These are phyloP conservation scores for Coregonus suidteri DNA, from an alignment of 2,797 vertebrate genomes.

Conservation along the genomic window DNA sequence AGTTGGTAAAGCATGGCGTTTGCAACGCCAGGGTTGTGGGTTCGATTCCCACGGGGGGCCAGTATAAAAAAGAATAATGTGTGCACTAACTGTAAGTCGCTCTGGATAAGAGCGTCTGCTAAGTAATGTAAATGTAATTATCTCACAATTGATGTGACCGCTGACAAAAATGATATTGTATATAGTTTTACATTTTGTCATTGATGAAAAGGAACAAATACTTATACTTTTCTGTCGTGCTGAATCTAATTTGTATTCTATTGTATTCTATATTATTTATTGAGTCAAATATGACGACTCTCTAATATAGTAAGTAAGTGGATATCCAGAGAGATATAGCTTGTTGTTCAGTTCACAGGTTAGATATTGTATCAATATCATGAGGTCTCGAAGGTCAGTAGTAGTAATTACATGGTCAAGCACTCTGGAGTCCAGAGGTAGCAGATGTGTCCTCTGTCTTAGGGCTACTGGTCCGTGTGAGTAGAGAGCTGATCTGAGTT, in stretches of 20 bases:
- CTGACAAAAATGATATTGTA: neutral
- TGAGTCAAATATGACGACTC: too few relatives aligned
- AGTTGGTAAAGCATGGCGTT: too few relatives aligned
- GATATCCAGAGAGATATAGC: neutral
- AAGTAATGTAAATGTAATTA: too few relatives aligned
- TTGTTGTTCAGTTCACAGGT: neutral
- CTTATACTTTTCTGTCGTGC: too few relatives aligned
- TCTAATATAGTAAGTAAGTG: too few relatives aligned
- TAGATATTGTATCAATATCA: neutral
- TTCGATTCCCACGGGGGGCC: too few relatives aligned
- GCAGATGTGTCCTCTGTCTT: slow-evolving; percentile 11
- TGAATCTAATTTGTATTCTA: too few relatives aligned
- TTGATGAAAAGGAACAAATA: neutral
- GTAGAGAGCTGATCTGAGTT: slow-evolving; percentile 21
- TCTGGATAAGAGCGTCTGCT: too few relatives aligned
- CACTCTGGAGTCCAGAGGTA: slow-evolving; percentile 2
- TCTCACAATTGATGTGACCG: neutral
- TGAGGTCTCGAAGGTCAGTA: neutral
- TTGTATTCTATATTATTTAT: too few relatives aligned
- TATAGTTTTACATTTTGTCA: neutral
- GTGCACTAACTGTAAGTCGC: too few relatives aligned
- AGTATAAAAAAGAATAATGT: too few relatives aligned
- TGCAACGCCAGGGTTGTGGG: too few relatives aligned
- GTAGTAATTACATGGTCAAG: neutral
- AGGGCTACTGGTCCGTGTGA: neutral